Conservation (phyloP, 1,140 invertebrate genomes). For the Bombus consobrinus region DNA sequence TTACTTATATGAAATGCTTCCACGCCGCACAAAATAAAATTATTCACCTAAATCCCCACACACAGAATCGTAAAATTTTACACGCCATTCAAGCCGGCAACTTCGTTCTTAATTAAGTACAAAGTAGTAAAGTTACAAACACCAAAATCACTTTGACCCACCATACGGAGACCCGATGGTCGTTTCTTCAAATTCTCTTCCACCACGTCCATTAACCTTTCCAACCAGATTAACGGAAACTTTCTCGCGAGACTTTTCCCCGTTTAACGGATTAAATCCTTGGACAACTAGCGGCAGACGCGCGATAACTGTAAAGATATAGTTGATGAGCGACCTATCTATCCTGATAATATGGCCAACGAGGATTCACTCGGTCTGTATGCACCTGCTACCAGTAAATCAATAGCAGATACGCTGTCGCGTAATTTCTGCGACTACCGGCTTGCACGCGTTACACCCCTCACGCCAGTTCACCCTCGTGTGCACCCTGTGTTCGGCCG, state of each 20-base stretch:
- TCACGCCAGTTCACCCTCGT: conserved; percentile 4
- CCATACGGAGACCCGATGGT: background rate
- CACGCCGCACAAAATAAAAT: background rate
- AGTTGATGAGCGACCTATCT: conserved; percentile 37
- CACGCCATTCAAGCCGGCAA: background rate
- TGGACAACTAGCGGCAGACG: too few species aligned
- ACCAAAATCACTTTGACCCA: background rate
- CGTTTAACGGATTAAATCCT: background rate
- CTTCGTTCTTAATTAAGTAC: background rate
- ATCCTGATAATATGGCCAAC: conserved; percentile 57
- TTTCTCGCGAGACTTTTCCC: background rate
- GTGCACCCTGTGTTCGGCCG: conserved; percentile 1
- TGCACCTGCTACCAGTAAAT: conserved; percentile 73
- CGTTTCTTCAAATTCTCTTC: background rate
- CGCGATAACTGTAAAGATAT: background rate
- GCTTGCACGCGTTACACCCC: conserved; percentile 29
- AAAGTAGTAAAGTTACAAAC: background rate
- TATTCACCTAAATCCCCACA: background rate
- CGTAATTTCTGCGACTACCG: conserved; percentile 64
- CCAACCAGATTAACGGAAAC: background rate
- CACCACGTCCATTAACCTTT: background rate
- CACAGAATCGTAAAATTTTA: background rate
- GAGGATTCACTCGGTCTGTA: conserved; percentile 61
- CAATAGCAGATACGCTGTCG: conserved; percentile 72
- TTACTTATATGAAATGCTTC: too few species aligned